These are phyloP conservation scores for Oscheius sp. DNA, from an alignment of 2,888 invertebrate genomes.

Conservation along the genomic window DNA sequence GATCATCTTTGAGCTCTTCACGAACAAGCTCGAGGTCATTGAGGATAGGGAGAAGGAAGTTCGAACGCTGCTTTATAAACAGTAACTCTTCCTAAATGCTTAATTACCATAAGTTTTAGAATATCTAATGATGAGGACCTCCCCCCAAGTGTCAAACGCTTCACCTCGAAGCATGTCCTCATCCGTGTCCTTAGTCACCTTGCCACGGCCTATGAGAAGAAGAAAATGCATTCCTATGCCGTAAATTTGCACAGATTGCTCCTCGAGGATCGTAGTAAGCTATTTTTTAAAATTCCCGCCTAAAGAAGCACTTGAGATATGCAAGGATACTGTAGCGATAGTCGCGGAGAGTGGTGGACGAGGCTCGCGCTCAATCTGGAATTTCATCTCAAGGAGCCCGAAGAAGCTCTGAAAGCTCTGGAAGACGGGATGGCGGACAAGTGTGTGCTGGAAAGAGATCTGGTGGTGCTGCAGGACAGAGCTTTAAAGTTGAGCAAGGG, in stretches of 20 bases:
- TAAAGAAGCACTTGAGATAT: constrained; percentile 31
- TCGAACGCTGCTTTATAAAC: constrained; percentile 12
- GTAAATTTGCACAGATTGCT: constrained; percentile 77
- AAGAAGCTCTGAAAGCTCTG: constrained; percentile 38
- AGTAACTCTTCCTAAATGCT: neutral
- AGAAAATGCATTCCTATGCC: constrained; percentile 76
- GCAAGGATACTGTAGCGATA: constrained; percentile 72
- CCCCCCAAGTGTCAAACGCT: constrained; percentile 79
- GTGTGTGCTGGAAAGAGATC: constrained; percentile 47
- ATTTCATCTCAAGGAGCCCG: constrained; percentile 67
- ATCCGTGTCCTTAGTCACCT: constrained; percentile 74
- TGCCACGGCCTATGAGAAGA: constrained; percentile 76
- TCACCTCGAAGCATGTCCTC: constrained; percentile 78
- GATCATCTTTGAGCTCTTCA: constrained; percentile 35
- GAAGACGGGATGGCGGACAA: constrained; percentile 29
- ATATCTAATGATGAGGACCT: constrained; percentile 53
- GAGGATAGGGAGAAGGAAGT: constrained; percentile 27
- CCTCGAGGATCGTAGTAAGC: constrained; percentile 75
- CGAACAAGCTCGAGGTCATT: constrained; percentile 33
- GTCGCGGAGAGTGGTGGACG: constrained; percentile 78
- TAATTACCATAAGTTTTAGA: neutral
- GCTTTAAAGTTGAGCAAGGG: constrained; percentile 10
- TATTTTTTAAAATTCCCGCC: neutral
- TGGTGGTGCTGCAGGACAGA: constrained; percentile 42
- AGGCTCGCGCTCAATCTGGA: constrained; percentile 80